Conservation (phyloP, 2,113 vertebrate genomes). For the Syngnathus floridae region DNA sequence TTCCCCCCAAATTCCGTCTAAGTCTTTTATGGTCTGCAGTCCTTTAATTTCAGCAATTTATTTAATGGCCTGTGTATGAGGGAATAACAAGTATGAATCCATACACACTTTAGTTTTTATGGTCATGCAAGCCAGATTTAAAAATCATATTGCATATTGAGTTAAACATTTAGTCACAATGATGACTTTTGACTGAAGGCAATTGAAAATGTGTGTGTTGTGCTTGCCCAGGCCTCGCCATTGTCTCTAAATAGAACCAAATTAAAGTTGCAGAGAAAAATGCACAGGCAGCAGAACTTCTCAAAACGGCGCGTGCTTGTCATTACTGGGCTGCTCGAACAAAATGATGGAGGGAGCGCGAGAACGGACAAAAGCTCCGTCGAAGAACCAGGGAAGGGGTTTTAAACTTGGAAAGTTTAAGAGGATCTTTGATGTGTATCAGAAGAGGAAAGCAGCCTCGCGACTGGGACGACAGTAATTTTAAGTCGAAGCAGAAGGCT, state of each 20-base stretch:
- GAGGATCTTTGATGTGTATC: conserved; percentile 77
- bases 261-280: conserved; percentile 63
- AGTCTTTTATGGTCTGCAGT: not conserved
- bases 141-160: conserved; percentile 40
- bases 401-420: conserved; percentile 70
- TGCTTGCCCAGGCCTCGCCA: conserved; percentile 39
- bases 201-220: conserved; percentile 15
- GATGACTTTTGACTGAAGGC: not conserved
- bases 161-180: conserved; percentile 15
- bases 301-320: conserved; percentile 54
- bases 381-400: conserved; percentile 64
- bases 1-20: not conserved
- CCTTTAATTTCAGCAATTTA: conserved; percentile 12
- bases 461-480: conserved; percentile 72
- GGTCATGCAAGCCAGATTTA: conserved; percentile 9
- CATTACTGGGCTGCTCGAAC: conserved; percentile 53
- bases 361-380: conserved; percentile 54
- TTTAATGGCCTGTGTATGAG: not conserved
- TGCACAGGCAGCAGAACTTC: conserved; percentile 57
- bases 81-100: not conserved
- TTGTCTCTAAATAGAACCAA: conserved; percentile 59
- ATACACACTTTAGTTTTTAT: conserved; percentile 17
- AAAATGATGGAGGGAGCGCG: conserved; percentile 34
- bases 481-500: conserved; percentile 79
- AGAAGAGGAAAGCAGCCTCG: conserved; percentile 68